A percentile compares a stretch with the other conserved stretches of the same genome.
Conservation (phyloP, 1,140 invertebrate species). For the Eriosoma lanigerum region DNA sequence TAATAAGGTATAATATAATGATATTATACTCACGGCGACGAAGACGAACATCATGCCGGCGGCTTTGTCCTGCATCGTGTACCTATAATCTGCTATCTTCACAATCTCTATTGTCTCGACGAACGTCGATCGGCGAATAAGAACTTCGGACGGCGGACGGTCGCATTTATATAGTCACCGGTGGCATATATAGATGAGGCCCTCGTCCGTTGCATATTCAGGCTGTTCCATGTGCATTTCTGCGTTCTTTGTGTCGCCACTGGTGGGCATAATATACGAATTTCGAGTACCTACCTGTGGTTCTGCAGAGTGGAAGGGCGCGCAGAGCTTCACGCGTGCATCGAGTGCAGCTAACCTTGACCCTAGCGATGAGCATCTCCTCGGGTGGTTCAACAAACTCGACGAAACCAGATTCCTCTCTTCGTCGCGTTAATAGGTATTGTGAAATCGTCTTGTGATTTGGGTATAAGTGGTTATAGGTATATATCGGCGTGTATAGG, state of each 20-base stretch:
- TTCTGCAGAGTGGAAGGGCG: too few relatives aligned
- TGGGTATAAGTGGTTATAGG: too few relatives aligned
- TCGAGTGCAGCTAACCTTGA: slow-evolving; percentile 13
- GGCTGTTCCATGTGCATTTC: background rate
- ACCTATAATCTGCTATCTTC: too few relatives aligned
- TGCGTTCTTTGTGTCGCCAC: background rate
- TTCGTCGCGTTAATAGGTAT: background rate
- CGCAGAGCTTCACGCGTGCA: background rate
- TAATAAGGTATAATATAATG: too few relatives aligned
- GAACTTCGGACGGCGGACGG: background rate
- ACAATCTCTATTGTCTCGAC: too few relatives aligned
- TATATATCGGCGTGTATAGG: background rate
- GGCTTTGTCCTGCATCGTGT: background rate
- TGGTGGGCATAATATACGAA: background rate
- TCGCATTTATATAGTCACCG: background rate
- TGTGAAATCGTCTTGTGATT: slow-evolving; percentile 10
- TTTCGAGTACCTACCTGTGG: too few relatives aligned
- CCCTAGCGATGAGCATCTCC: background rate
- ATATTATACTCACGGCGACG: background rate
- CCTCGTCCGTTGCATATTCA: background rate
- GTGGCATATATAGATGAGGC: background rate
- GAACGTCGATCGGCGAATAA: background rate
- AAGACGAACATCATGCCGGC: background rate
- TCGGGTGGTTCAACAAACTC: slow-evolving; percentile 35
- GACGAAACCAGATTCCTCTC: slow-evolving; percentile 34